These are phyloP conservation scores for Drosophila gunungcola DNA, from an alignment of 1,140 invertebrate genomes.

Conservation along the genomic window DNA sequence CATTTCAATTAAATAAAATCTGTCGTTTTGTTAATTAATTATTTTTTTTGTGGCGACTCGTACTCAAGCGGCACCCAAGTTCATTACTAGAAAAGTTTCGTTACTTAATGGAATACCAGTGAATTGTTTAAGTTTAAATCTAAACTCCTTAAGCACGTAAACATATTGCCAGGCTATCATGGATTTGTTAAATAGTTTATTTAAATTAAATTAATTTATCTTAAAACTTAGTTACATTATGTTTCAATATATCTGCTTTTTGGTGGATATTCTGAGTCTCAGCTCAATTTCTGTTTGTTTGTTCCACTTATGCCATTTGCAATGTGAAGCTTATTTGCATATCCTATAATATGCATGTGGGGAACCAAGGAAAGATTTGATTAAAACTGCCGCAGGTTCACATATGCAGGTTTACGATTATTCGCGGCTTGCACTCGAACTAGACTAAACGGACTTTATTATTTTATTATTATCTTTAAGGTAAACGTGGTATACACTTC, in stretches of 20 bases:
- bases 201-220: too few relatives aligned
- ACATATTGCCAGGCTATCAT: too few relatives aligned
- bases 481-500: background rate
- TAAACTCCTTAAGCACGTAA: too few relatives aligned
- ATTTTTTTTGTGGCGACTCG: background rate
- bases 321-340: conserved; percentile 32
- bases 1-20: conserved; percentile 6
- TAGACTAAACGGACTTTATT: conserved; percentile 29
- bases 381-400: conserved; percentile 36
- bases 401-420: conserved; percentile 25
- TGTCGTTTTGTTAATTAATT: conserved; percentile 10
- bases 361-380: conserved; percentile 23
- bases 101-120: too few relatives aligned
- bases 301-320: conserved; percentile 19
- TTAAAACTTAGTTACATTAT: too few relatives aligned
- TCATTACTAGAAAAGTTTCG: too few relatives aligned
- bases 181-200: too few relatives aligned
- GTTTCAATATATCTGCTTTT: too few relatives aligned
- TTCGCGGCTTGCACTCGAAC: conserved; percentile 25
- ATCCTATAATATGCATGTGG: conserved; percentile 13
- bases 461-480: background rate
- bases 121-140: too few relatives aligned
- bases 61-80: too few relatives aligned
- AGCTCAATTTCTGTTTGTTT: background rate
- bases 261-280: background rate